Evolutionary conservation across 2,888 invertebrate species (phyloP).

Genomic region (Acanthopleura granulata): DNA sequence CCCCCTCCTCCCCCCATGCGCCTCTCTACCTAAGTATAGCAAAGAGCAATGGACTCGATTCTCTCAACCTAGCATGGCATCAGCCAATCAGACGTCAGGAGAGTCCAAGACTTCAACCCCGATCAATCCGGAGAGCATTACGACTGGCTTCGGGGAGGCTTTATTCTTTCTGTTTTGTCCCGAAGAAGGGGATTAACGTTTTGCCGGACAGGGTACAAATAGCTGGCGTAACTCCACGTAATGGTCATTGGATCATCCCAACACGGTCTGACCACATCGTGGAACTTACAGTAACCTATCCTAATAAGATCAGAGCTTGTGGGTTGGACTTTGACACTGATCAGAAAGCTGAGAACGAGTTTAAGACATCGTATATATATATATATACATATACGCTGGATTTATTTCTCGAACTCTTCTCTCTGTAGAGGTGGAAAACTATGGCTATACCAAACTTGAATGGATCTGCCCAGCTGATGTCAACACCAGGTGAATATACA

Average conservation of each 20-base stretch:
- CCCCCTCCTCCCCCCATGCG: too few species aligned
- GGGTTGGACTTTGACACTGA: not conserved
- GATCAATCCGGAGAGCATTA: too few species aligned
- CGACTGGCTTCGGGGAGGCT: not conserved
- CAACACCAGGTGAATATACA: slow-evolving; percentile 3
- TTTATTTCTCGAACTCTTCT: too few species aligned
- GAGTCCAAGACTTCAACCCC: not conserved
- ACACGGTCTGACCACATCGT: not conserved
- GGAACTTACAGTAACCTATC: not conserved
- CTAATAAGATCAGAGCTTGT: not conserved
- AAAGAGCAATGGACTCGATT: not conserved
- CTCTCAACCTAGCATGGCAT: not conserved
- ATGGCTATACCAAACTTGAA: not conserved
- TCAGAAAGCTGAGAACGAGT: not conserved
- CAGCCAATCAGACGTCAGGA: not conserved
- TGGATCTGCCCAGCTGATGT: not conserved
- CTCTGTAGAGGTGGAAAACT: not conserved
- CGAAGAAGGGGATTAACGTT: not conserved
- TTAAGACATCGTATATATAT: not conserved
- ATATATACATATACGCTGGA: too few species aligned
- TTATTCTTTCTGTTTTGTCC: not conserved
- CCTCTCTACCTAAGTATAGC: not conserved
- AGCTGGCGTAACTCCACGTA: not conserved
- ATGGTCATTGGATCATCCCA: not conserved
- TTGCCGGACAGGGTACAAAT: not conserved